These are phyloP conservation scores for Chloroceryle aenea DNA, from an alignment of 2,113 vertebrate species.

Conservation along the genomic window DNA sequence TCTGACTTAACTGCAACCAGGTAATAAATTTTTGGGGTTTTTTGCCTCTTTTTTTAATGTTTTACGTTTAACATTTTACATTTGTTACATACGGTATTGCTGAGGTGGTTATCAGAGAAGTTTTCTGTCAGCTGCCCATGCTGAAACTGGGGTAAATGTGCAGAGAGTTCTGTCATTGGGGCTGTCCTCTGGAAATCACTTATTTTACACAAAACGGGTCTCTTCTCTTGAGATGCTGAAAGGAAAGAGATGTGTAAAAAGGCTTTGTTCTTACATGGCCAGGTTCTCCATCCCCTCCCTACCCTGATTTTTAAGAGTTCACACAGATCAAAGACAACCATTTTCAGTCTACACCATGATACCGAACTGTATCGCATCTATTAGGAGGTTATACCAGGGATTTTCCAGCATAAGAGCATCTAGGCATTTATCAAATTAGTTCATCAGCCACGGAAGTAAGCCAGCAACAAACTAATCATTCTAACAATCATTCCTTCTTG, in stretches of 20 bases:
- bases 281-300: background rate
- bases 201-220: constrained; percentile 27
- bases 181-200: constrained; percentile 54
- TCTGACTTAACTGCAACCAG: background rate
- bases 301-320: background rate
- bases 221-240: constrained; percentile 66
- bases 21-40: background rate
- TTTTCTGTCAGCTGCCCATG: constrained; percentile 83
- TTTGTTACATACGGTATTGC: constrained; percentile 74
- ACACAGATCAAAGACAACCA: constrained; percentile 16
- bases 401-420: background rate
- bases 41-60: no score
- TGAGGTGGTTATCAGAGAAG: constrained; percentile 76
- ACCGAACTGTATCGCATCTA: background rate
- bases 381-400: background rate
- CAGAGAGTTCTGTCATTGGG: constrained; percentile 83
- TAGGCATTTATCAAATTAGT: constrained; percentile 12
- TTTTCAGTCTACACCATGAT: background rate
- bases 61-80: no score
- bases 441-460: constrained; percentile 25
- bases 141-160: constrained; percentile 82
- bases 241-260: constrained; percentile 62
- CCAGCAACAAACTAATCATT: background rate
- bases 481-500: background rate
- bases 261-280: background rate